Percentiles rank a stretch among this genome's conserved stretches.
Conservation (phyloP, 2,888 invertebrate species). For the Coecobrya sp. region DNA sequence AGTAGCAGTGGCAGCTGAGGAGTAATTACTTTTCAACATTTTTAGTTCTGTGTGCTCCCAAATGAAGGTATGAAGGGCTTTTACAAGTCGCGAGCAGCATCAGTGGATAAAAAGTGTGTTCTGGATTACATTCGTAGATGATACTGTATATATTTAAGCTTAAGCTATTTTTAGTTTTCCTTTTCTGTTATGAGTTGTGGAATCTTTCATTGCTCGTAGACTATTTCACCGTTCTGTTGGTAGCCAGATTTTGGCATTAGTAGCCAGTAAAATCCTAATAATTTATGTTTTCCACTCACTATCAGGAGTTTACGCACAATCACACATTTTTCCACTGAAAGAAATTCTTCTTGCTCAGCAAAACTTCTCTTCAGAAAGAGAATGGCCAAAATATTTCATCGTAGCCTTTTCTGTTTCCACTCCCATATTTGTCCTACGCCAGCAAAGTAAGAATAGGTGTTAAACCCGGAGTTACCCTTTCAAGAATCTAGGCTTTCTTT, state of each 20-base stretch:
- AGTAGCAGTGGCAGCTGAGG: slow-evolving; percentile 47
- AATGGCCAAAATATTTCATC: slow-evolving; percentile 67
- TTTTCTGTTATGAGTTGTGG: slow-evolving; percentile 5
- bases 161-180: slow-evolving; percentile 38
- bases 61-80: background rate
- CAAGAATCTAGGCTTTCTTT: background rate
- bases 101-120: slow-evolving; percentile 3
- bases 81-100: background rate
- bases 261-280: slow-evolving; percentile 67
- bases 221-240: background rate
- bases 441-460: background rate
- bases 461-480: background rate
- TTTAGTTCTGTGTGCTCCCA: background rate
- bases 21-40: slow-evolving; percentile 47
- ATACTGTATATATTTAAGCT: background rate
- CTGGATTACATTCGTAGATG: background rate
- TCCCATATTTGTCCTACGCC: background rate
- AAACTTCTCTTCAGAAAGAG: slow-evolving; percentile 29
- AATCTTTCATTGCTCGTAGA: background rate
- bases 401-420: background rate
- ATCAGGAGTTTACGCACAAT: slow-evolving; percentile 20
- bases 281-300: slow-evolving; percentile 75
- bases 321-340: slow-evolving; percentile 59
- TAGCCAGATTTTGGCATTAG: slow-evolving; percentile 12
- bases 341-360: slow-evolving; percentile 51